Evolutionary conservation across 2,113 vertebrate genomes (phyloP), one percentile per base, ranked within the genome.

Genomic region (Formicarius rufipectus): DNA sequence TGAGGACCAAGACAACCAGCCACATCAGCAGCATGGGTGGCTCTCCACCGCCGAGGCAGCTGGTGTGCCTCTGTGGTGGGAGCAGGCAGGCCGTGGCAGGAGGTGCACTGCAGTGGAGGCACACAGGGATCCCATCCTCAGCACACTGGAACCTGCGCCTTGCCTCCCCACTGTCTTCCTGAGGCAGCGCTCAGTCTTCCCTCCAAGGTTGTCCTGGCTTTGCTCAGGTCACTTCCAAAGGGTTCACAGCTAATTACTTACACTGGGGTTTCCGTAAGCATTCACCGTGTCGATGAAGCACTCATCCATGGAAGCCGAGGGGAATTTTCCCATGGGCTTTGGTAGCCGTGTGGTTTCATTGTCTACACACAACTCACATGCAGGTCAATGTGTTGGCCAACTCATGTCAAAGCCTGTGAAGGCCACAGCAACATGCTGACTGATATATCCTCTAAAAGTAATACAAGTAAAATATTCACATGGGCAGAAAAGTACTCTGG

Each of bases 31-130:
- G 33, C 3, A 0, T 12, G n/a, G 23, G 16, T 56, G 37, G 15
- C 73, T 35, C 21, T 40, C 44, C 40, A 9, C 21, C 0, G 0
- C n/a, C 4, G 13, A n/a, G n/a, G 12, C 1, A 0, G 3, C 7
- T 12, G 14, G 7, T 27, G 24, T 40, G 39, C n/a, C 53, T 40
- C 14, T 44, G 31, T 39, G 56, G 8, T 33, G 1, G 0, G n/a
- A 53, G 42, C 27, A 2, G 1, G 35, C 10, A 24, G 74, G 55
- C 18, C 3, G 1, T 60, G 35, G 35, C 74, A 50, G 37, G 58
- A 47, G 8, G 45, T 21, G 45, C 45, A 20, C 45, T 47, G 45
- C n/a, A n/a, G n/a, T n/a, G n/a, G n/a, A n/a, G n/a, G n/a, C n/a
- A n/a, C 1, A 0, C 30, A n/a, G 10, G 30, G 24, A 50, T 64